Evolutionary conservation across 2,113 vertebrate species (phyloP), one percentile per base, ranked within the genome.

Genomic region (Colossoma macropomum): DNA sequence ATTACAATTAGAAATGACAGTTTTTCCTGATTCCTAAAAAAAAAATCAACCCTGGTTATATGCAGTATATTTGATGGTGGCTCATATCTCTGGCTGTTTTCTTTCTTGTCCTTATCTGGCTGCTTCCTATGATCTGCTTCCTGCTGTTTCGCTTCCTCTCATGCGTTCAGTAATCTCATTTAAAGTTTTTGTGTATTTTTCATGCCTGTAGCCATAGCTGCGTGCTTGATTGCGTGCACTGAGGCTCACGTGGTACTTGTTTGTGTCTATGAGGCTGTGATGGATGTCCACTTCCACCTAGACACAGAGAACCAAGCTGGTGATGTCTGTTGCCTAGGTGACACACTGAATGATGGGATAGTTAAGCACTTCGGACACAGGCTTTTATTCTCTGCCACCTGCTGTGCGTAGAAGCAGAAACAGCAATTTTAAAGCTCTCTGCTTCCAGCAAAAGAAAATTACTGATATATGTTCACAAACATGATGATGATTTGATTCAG

Each of bases 261-360:
- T 38, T 54, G 62, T 32, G 32, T 19, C 21, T 50, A 54, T 28
- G n/a, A 2, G 28, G 9, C 60, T 30, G 23, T 75, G 76, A 52
- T 27, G 4, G 66, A 65, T 13, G 16, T 54, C 70, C 48, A 54
- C 28, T 78, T 75, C 75, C 56, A 77, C 68, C 78, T 78, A 77
- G 85, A 81, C 65, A 80, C 28, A 70, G 73, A 68, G 75, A 45
- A 19, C 41, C 28, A 73, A 72, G 68, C 82, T 50, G 17, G 34
- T 82, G 75, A 48, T 82, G 82, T 86, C 79, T 86, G 82, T 86
- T 87, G 84, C 84, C 82, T 86, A 56, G 84, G 79, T 62, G 69
- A 87, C 71, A 27, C 60, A 50, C 63, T 86, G 79, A 80, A 82
- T 81, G 77, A 74, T 81, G 71, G 70, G 77, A 77, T 28, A 59